A percentile compares a stretch with the other conserved stretches of the same genome.
Evolutionary conservation across 2,888 invertebrate species (phyloP).

Genomic region (Ceramica pisi): DNA sequence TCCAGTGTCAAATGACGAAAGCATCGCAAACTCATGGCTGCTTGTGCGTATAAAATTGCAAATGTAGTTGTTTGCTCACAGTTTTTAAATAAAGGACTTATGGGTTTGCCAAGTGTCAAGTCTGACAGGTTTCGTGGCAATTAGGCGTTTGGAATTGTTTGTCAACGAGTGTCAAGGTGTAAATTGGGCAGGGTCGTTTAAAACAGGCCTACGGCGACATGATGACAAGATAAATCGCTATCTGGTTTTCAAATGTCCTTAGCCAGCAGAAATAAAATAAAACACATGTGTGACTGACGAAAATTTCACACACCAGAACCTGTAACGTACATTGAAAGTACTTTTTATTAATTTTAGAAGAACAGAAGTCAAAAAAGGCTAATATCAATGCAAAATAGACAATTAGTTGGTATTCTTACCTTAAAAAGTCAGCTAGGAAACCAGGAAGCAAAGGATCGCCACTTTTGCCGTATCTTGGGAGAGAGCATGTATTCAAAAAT

Average conservation of each 20-base stretch:
- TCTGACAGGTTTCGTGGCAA: slow-evolving; percentile 19
- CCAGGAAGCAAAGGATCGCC: too few relatives aligned
- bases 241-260: neutral
- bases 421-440: too few relatives aligned
- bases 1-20: slow-evolving; percentile 72
- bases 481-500: too few relatives aligned
- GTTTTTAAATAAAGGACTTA: slow-evolving; percentile 36
- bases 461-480: too few relatives aligned
- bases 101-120: slow-evolving; percentile 23
- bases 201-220: neutral
- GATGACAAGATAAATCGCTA: neutral
- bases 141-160: neutral
- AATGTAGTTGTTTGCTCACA: slow-evolving; percentile 63
- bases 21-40: slow-evolving; percentile 54
- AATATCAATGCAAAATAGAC: too few relatives aligned
- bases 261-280: too few relatives aligned
- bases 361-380: too few relatives aligned
- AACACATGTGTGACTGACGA: too few relatives aligned
- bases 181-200: slow-evolving; percentile 2
- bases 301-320: too few relatives aligned
- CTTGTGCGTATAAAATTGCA: slow-evolving; percentile 69
- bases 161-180: neutral
- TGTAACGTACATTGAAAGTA: too few relatives aligned
- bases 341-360: too few relatives aligned
- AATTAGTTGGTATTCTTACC: too few relatives aligned